Evolutionary conservation across 2,797 vertebrate genomes (phyloP).

Genomic region (Tenualosa ilisha): DNA sequence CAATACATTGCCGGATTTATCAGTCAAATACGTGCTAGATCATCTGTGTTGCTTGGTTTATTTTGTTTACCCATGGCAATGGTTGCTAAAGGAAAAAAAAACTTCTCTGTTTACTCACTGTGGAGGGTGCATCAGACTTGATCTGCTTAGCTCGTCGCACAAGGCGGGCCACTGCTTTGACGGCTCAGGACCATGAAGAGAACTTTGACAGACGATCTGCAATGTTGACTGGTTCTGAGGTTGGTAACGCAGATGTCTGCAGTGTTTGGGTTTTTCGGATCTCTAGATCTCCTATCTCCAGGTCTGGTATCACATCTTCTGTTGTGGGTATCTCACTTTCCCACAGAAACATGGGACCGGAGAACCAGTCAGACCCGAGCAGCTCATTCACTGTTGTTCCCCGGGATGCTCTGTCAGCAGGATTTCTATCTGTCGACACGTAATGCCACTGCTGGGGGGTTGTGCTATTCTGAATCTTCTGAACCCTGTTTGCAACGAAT

Average conservation of each 20-base stretch:
- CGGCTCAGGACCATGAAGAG: conserved; percentile 32
- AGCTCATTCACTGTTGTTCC: conserved; percentile 30
- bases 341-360: conserved; percentile 30
- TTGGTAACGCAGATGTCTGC: conserved; percentile 1
- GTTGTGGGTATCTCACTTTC: not conserved
- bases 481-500: not conserved
- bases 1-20: no score
- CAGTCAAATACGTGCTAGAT: no score
- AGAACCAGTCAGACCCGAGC: not conserved
- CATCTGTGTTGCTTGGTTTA: no score
- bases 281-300: conserved; percentile 35
- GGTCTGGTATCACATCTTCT: not conserved
- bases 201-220: conserved; percentile 26
- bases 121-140: conserved; percentile 6
- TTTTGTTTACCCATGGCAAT: no score
- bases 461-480: no score
- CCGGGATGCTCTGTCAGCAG: conserved; percentile 34
- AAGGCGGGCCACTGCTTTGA: conserved; percentile 33
- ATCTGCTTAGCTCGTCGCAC: conserved; percentile 11
- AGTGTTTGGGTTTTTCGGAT: conserved; percentile 26
- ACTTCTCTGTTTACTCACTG: conserved; percentile 26
- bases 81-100: no score
- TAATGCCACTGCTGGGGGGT: no score
- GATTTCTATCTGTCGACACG: conserved; percentile 23
- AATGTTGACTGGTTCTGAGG: conserved; percentile 5